Conservation (phyloP, 2,797 vertebrate genomes). For the Sebastolobus altivelis region DNA sequence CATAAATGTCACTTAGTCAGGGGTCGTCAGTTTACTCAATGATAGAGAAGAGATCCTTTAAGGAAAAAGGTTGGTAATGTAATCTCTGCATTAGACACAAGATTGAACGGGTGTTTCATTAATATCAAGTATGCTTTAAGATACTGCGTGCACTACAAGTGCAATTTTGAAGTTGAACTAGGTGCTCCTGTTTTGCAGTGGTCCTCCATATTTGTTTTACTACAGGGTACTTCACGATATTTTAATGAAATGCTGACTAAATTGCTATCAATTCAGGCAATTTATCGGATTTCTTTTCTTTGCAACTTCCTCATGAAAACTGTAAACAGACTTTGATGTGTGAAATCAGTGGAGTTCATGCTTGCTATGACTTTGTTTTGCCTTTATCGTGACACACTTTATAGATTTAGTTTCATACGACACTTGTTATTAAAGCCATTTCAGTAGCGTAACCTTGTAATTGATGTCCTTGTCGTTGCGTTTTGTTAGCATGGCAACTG, state of each 20-base stretch:
- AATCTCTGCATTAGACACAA: too few relatives aligned
- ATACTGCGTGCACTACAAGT: background rate
- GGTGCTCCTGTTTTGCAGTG: background rate
- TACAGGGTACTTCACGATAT: background rate
- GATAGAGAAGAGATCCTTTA: too few relatives aligned
- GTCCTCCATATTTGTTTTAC: background rate
- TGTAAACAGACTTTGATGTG: background rate
- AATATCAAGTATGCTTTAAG: background rate
- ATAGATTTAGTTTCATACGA: background rate
- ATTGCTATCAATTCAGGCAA: background rate
- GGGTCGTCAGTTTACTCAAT: too few relatives aligned
- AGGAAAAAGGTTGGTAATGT: too few relatives aligned
- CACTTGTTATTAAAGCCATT: background rate
- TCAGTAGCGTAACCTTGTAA: background rate
- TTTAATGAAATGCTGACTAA: background rate
- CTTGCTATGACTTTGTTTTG: background rate
- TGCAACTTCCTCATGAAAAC: background rate
- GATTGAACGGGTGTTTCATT: background rate
- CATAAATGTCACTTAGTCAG: too few relatives aligned
- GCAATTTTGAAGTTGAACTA: too few relatives aligned
- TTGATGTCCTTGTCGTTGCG: background rate
- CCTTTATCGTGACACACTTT: background rate
- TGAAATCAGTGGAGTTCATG: background rate
- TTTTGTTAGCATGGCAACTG: conserved; percentile 63
- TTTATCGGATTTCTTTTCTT: background rate